A percentile compares a stretch with the other conserved stretches of the same genome.
Evolutionary conservation across 1,140 invertebrate species (phyloP).

Genomic region (Dendrolimus punctatus): DNA sequence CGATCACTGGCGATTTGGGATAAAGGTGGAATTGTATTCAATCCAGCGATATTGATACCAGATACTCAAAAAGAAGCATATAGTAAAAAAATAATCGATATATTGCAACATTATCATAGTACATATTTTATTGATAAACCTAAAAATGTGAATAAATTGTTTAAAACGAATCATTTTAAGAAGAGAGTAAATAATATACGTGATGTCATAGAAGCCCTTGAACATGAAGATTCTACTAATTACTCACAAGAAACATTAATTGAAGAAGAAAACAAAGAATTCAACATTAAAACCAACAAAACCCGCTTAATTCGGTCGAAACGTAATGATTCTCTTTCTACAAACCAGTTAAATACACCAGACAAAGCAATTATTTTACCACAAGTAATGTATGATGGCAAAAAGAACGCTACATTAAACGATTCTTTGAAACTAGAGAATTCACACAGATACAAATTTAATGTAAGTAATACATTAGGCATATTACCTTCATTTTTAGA

Average conservation of each 20-base stretch:
- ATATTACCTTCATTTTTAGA: constrained; percentile 34
- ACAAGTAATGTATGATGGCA: neutral
- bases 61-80: constrained; percentile 28
- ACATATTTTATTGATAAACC: constrained; percentile 3
- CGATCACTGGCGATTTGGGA: constrained; percentile 54
- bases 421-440: neutral
- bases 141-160: constrained; percentile 9
- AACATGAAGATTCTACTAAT: constrained; percentile 21
- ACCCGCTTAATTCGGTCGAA: neutral
- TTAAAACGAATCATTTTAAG: constrained; percentile 12
- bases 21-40: constrained; percentile 52
- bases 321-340: neutral
- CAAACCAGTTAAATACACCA: too few species aligned
- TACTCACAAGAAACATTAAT: constrained; percentile 25
- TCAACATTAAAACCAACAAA: constrained; percentile 1
- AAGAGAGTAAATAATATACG: constrained; percentile 54
- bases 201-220: constrained; percentile 51
- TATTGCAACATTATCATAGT: constrained; percentile 12
- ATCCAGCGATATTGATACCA: constrained; percentile 42
- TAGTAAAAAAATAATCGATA: constrained; percentile 36
- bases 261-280: constrained; percentile 32
- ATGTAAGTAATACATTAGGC: constrained; percentile 2
- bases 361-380: too few species aligned
- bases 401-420: neutral
- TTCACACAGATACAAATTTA: neutral